A percentile compares a stretch with the other conserved stretches of the same genome.
These are phyloP conservation scores for Cebus imitator DNA, from an alignment of 2,113 vertebrate genomes.

Conservation along the genomic window DNA sequence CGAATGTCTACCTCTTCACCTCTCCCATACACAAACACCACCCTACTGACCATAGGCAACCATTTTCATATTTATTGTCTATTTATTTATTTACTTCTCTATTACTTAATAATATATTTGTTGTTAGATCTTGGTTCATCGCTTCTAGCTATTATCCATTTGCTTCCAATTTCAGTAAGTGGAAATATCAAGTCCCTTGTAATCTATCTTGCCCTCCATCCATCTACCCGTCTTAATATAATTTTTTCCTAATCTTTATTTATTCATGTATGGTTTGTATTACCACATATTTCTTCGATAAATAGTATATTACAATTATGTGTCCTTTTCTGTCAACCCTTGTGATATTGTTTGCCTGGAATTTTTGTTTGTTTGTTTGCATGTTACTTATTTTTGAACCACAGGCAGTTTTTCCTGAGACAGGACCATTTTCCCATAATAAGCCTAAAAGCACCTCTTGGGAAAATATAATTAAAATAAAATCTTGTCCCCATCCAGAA, in stretches of 20 bases:
- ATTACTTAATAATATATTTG: not conserved
- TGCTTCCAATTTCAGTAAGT: not conserved
- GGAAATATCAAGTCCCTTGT: not conserved
- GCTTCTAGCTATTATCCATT: not conserved
- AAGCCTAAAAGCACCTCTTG: not conserved
- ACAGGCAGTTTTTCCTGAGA: not conserved
- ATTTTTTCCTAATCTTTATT: not conserved
- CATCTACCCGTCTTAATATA: not conserved
- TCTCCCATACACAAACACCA: not conserved
- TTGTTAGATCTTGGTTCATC: not conserved
- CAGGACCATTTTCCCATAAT: not conserved
- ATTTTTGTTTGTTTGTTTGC: not conserved
- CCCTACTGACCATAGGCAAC: not conserved
- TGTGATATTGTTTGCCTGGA: not conserved
- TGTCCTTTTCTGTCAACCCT: not conserved
- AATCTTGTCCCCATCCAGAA: not conserved
- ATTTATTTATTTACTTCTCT: not conserved
- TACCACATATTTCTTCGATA: not conserved
- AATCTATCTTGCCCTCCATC: not conserved
- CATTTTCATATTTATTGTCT: not conserved
- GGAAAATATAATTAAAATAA: constrained; percentile 13
- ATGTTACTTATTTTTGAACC: not conserved
- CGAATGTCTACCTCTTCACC: not conserved
- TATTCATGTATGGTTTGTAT: not conserved
- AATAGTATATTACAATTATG: not conserved